Percentiles rank a stretch among this genome's conserved stretches.
phyloP scores from a whole-genome alignment of 2,797 vertebrate genomes.

The Lophius americanus region DNA sequence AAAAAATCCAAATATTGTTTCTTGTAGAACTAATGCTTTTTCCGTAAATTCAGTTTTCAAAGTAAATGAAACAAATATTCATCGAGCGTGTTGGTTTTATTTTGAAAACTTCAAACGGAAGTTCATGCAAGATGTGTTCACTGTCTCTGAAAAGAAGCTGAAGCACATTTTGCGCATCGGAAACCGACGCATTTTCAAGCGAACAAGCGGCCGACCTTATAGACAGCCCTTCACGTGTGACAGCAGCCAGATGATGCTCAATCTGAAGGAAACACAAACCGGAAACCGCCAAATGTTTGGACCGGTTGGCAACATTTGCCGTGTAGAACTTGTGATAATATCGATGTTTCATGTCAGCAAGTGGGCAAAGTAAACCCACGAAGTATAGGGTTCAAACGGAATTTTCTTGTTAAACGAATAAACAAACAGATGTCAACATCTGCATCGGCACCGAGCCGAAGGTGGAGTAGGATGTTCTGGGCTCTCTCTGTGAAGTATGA shows the following conservation, averaged over 20 bases:
- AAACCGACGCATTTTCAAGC: conserved; percentile 32
- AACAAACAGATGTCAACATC: conserved; percentile 65
- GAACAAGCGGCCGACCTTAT: conserved; percentile 2
- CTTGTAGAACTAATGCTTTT: too few relatives aligned
- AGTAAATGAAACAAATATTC: conserved; percentile 4
- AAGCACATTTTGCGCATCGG: conserved; percentile 59
- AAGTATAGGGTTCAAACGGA: conserved; percentile 28
- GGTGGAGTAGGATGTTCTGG: conserved; percentile 55
- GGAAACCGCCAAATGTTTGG: conserved; percentile 50
- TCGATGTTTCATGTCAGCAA: conserved; percentile 37
- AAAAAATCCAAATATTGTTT: too few relatives aligned
- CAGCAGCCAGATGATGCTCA: conserved; percentile 12
- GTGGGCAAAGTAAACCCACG: conserved; percentile 21
- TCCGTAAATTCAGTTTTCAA: conserved; percentile 1
- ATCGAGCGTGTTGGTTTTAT: background rate
- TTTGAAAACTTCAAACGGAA: conserved; percentile 47
- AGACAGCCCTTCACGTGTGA: conserved; percentile 20
- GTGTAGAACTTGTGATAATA: conserved; percentile 41
- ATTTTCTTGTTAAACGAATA: conserved; percentile 30
- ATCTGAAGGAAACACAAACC: conserved; percentile 38
- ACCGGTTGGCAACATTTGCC: conserved; percentile 35
- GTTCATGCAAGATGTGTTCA: conserved; percentile 53
- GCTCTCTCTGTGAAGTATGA: conserved; percentile 57
- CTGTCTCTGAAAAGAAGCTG: conserved; percentile 46
- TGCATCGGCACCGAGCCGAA: conserved; percentile 64